Evolutionary conservation across 2,888 invertebrate species (phyloP), one percentile per base, ranked within the genome.

Genomic region (Drosophila kuntzei): DNA sequence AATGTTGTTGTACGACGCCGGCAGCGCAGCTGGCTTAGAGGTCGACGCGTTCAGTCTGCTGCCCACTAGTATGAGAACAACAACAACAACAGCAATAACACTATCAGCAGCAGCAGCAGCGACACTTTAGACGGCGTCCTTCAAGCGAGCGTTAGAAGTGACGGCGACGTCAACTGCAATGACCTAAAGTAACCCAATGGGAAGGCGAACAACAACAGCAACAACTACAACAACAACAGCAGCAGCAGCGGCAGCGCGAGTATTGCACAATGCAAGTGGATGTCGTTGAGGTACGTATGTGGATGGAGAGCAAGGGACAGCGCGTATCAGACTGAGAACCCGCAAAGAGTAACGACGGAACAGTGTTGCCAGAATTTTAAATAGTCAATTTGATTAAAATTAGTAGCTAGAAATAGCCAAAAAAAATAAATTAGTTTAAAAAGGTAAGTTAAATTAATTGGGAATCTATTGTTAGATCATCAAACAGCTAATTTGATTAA

Each of bases 161-260:
- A 71, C 55, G 53, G 43, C 25, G 60, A 57, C 78, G 73, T 63
- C 78, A 72, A 66, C 87, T 82, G 89, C 83, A 86, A 88, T 89
- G 89, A 84, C 84, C 84, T 88, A 86, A 84, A 89, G 84, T 84
- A 88, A 89, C 90, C 84, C 76, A 79, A 68, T 83, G 83, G 61
- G 59, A 62, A 63, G 76, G 79, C 84, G 54, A 86, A 61, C 79
- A 78, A 58, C 74, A 70, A 43, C 44, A 18, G 36, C 44, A 46
- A 51, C 25, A 34, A n/a, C 34, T 12, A n/a, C 34, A 34, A n/a
- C n/a, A 66, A 37, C 39, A 18, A 18, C 29, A 18, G 7, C 47
- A n/a, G n/a, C 39, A n/a, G 5, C 51, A 25, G 65, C 43, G 54
- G 11, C 37, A 16, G 27, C 55, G 63, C 43, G 76, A 63, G 71